Evolutionary conservation across 2,888 invertebrate genomes (phyloP).

Genomic region (Lycaena phlaeas): DNA sequence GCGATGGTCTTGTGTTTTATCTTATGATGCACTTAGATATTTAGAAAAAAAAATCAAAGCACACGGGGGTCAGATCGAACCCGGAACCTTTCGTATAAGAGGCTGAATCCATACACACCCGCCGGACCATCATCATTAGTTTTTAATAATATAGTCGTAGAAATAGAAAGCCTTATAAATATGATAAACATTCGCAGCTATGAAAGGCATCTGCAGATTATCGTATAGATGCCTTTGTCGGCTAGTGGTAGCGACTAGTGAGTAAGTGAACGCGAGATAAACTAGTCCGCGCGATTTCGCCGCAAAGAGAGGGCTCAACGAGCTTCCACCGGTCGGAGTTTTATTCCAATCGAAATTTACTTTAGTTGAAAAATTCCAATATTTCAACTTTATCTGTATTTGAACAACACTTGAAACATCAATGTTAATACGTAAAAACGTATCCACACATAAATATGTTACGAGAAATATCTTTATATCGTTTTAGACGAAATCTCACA

Average conservation of each 20-base stretch:
- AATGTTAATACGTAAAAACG: no score
- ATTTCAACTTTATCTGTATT: constrained; percentile 6
- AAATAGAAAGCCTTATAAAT: constrained; percentile 10
- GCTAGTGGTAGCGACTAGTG: constrained; percentile 25
- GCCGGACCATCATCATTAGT: no score
- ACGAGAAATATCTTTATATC: no score
- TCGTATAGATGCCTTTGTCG: constrained; percentile 53
- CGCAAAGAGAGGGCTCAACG: constrained; percentile 66
- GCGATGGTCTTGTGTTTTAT: no score
- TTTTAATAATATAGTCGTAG: no score
- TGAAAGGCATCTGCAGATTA: constrained; percentile 40
- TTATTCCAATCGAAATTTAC: constrained; percentile 63
- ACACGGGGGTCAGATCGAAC: no score
- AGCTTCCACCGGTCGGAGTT: constrained; percentile 41
- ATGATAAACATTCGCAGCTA: constrained; percentile 18
- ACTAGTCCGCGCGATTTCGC: constrained; percentile 61
- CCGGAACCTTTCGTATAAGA: no score
- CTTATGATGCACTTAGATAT: no score
- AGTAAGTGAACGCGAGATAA: constrained; percentile 52
- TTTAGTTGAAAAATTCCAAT: constrained; percentile 32
- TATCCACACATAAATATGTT: no score
- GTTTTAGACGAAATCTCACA: no score
- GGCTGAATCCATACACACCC: no score
- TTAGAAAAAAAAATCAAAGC: no score
- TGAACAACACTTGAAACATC: constrained; percentile 4